phyloP scores from a whole-genome alignment of 2,888 invertebrate species.

The Parochlus steinenii region DNA sequence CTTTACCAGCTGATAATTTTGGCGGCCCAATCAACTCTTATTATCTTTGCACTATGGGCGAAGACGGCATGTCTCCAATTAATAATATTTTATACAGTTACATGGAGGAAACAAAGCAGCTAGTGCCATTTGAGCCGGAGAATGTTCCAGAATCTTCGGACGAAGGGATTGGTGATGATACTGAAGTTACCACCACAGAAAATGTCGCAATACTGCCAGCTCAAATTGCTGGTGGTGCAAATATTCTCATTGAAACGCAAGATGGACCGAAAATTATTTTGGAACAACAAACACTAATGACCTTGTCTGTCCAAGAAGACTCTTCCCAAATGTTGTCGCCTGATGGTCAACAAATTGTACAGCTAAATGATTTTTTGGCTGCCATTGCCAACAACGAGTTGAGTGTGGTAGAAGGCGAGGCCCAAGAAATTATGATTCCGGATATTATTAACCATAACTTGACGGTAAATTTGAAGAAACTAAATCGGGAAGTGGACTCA shows the following conservation, averaged over 20 bases:
- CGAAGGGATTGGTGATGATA: neutral
- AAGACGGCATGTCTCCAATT: slow-evolving; percentile 50
- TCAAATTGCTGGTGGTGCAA: slow-evolving; percentile 7
- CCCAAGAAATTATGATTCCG: no score
- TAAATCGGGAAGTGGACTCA: slow-evolving; percentile 1
- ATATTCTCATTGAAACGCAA: slow-evolving; percentile 19
- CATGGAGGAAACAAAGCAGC: no score
- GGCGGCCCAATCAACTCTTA: slow-evolving; percentile 57
- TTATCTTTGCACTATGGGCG: slow-evolving; percentile 48
- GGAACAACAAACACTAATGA: slow-evolving; percentile 18
- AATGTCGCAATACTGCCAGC: slow-evolving; percentile 15
- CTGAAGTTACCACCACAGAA: slow-evolving; percentile 14
- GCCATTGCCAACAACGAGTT: slow-evolving; percentile 17
- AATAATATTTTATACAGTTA: no score
- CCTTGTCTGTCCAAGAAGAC: slow-evolving; percentile 14
- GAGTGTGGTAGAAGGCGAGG: slow-evolving; percentile 10
- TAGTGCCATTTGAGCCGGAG: slow-evolving; percentile 33
- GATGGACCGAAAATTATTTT: slow-evolving; percentile 32
- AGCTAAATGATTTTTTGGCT: slow-evolving; percentile 18
- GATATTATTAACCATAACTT: no score
- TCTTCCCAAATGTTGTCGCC: slow-evolving; percentile 20
- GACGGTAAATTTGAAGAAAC: no score
- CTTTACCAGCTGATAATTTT: slow-evolving; percentile 53
- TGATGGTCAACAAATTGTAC: slow-evolving; percentile 20
- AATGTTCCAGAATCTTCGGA: slow-evolving; percentile 30